Evolutionary conservation across 1,140 invertebrate species (phyloP).

Genomic region (Pararge aegeria): DNA sequence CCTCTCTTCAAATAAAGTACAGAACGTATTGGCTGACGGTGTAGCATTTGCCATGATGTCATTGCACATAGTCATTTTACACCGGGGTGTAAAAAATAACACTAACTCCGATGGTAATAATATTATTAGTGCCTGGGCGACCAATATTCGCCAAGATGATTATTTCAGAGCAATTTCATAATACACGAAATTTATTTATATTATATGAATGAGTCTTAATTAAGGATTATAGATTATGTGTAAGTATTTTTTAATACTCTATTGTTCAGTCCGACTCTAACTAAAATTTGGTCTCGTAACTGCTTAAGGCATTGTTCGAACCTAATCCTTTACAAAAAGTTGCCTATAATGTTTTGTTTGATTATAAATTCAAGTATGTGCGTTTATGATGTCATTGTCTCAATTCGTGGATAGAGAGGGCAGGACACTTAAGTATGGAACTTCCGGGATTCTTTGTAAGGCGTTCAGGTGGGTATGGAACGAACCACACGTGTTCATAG

Average conservation of each 20-base stretch:
- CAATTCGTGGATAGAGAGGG: slow-evolving; percentile 14
- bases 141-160: too few species aligned
- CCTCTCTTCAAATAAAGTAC: too few species aligned
- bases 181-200: too few species aligned
- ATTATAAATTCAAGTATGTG: slow-evolving; percentile 16
- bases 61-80: too few species aligned
- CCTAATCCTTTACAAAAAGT: neutral
- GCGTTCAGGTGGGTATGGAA: slow-evolving; percentile 2
- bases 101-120: too few species aligned
- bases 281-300: neutral
- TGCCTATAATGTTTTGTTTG: neutral
- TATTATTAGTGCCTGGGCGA: too few species aligned
- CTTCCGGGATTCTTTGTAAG: slow-evolving; percentile 26
- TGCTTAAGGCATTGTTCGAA: neutral
- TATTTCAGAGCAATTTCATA: too few species aligned
- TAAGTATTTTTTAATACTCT: neutral
- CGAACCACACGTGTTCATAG: slow-evolving; percentile 15
- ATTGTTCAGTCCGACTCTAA: neutral
- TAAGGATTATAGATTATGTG: neutral
- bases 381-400: slow-evolving; percentile 23
- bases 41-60: too few species aligned
- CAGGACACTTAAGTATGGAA: slow-evolving; percentile 12
- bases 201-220: neutral
- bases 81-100: too few species aligned
- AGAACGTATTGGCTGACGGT: too few species aligned